Evolutionary conservation across 2,888 invertebrate species (phyloP), one percentile per base, ranked within the genome.

Genomic region (Pyrrhopygopsis socrates): DNA sequence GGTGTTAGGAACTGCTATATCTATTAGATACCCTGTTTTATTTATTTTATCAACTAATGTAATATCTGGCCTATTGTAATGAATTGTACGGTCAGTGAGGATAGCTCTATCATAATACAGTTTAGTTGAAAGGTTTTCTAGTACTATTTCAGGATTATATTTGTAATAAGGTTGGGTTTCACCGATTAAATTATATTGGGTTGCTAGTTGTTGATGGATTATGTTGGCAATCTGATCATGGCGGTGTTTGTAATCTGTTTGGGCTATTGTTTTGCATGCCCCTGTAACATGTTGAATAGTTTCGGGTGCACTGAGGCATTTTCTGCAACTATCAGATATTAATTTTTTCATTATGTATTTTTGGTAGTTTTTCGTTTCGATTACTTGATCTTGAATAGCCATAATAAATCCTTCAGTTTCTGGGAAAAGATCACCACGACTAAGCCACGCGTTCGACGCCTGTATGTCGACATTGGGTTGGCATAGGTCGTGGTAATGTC

Each of bases 231-330:
- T 75, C 27, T 88, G 86, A 60, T 54, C 54, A n/a, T n/a, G n/a
- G 2, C 54, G 54, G 24, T 90, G 86, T 29, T 79, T 89, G 58
- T 92, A 88, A n/a, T 90, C 89, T 0, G 82, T 83, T 67, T 91
- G 83, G 5, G 81, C 85, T 29, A 86, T 50, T 20, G 74, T 18
- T 22, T 78, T 77, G 63, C 90, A 90, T n/a, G 87, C 81, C 1
- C 86, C 68, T 18, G 88, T 90, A 22, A 89, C 89, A 18, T 89
- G 91, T 38, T 90, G 86, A 6, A 91, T 89, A 3, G 90, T 87
- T 86, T 90, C 87, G n/a, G 87, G 50, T 11, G 41, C 34, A 27
- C 74, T 63, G 45, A 86, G 75, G 45, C 86, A 84, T 15, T 67
- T 67, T 50, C 86, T 65, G 54, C 86, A 89, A 41, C n/a, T 27